Base-by-base conservation (phyloP, 2,888 invertebrate genomes). In the Sipha maydis region DNA sequence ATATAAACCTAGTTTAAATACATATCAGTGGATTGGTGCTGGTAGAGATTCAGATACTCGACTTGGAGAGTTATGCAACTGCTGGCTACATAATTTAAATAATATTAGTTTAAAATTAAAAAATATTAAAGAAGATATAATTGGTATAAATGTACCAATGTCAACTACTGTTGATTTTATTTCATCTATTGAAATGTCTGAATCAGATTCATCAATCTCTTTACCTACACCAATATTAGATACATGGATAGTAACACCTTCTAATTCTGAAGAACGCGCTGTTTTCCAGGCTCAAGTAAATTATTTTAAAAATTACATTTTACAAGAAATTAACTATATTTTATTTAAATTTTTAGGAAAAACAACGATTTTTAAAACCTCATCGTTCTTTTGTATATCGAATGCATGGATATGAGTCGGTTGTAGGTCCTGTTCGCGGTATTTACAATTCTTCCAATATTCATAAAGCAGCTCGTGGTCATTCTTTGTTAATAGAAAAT, bases 11-110 rank as follows among this genome's bases (percentile, higher is more conserved):
- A 93, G 94, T 89, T 92, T 95, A 90, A 94, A 95, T 91, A 90
- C 90, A 91, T 97, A 96, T 92, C 96, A 96, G 91, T 98, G 98
- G 98, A 98, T 98, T 89, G 98, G 98, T 3, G 97, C 97, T 11
- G 98, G 98, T 0, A 93, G 98, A 9, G 98, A 98, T 92, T 95
- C 96, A 4, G 98, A 98, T 92, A 93, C 79, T 67, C 82, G 89
- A 19, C 85, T 90, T 75, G 86, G 82, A 56, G 79, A 85, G 11
- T 85, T 90, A 28, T 89, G 89, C 69, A 82, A 89, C 25, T 89
- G 83, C 61, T 90, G 90, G 89, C 56, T 90, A 86, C 89, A 90
- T 79, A 90, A 90, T 82, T 88, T 88, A 61, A 88, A 88, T 82
- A 88, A 75, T 34, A 88, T 88, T 8, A 88, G 61, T 69, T 88